Conservation (phyloP, 2,113 vertebrate species). For the Mobula hypostoma region DNA sequence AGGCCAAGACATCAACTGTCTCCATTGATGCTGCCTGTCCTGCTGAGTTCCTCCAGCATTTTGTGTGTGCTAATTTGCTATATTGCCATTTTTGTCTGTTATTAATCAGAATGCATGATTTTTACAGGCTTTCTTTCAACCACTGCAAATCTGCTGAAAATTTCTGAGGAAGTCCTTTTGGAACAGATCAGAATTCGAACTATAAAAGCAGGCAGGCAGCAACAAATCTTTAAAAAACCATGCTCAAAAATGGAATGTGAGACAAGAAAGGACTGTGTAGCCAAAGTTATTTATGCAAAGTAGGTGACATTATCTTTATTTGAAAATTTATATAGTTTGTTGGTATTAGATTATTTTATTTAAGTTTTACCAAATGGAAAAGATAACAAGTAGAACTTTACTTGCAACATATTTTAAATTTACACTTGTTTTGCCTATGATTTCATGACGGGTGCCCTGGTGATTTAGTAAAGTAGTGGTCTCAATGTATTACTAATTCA, state of each 20-base stretch:
- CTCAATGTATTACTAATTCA: not conserved
- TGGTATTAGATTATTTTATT: not conserved
- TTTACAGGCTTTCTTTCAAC: slow-evolving; percentile 60
- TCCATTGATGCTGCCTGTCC: no score
- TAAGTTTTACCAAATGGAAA: slow-evolving; percentile 4
- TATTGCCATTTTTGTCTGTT: not conserved
- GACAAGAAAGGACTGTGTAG: slow-evolving; percentile 83
- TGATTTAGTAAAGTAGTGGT: not conserved
- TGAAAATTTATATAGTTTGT: not conserved
- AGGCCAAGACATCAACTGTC: no score
- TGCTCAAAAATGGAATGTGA: slow-evolving; percentile 74
- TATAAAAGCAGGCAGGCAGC: slow-evolving; percentile 76
- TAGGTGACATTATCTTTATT: slow-evolving; percentile 45
- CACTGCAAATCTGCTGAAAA: slow-evolving; percentile 63
- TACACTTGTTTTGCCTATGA: not conserved
- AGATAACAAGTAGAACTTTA: no score
- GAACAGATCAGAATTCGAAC: slow-evolving; percentile 64
- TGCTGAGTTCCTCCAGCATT: no score
- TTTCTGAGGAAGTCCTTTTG: slow-evolving; percentile 60
- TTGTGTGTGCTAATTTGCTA: not conserved
- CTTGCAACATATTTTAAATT: not conserved
- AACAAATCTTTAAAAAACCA: slow-evolving; percentile 73
- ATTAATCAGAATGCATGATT: not conserved
- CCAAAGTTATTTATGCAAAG: slow-evolving; percentile 81
- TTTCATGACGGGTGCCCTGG: not conserved